These are phyloP conservation scores for Ptyas mucosa DNA, from an alignment of 2,113 vertebrate genomes.

Conservation along the genomic window DNA sequence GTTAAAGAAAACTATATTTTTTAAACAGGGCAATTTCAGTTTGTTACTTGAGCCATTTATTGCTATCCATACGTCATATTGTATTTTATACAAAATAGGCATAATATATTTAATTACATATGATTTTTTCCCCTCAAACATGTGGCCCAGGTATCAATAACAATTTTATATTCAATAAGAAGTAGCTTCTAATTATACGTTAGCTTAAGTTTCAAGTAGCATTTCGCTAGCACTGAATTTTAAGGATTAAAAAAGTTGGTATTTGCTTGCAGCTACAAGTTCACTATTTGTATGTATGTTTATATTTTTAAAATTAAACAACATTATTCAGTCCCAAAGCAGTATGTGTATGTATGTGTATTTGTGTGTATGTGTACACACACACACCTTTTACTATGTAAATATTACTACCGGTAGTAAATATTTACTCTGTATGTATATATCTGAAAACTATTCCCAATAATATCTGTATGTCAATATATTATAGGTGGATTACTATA, in stretches of 20 bases:
- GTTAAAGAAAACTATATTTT: not conserved
- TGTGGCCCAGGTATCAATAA: slow-evolving; percentile 11
- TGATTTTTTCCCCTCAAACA: not conserved
- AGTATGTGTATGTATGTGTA: not conserved
- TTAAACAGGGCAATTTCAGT: not conserved
- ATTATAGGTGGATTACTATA: slow-evolving; percentile 28
- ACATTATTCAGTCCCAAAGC: slow-evolving; percentile 3
- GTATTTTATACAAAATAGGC: not conserved
- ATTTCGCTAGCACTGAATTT: slow-evolving; percentile 9
- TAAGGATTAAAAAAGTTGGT: not conserved
- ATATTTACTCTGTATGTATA: too few species aligned
- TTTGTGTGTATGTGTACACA: too few species aligned
- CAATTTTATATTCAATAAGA: not conserved
- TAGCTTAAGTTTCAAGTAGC: slow-evolving; percentile 17
- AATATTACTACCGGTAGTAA: too few species aligned
- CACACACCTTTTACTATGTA: too few species aligned
- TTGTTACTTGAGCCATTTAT: not conserved
- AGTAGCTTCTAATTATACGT: slow-evolving; percentile 23
- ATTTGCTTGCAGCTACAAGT: slow-evolving; percentile 5
- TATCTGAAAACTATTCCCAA: slow-evolving; percentile 29
- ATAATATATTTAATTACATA: not conserved
- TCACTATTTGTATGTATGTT: not conserved
- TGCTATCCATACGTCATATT: not conserved
- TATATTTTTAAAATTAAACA: not conserved
- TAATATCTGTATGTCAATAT: slow-evolving; percentile 30